Base-by-base conservation (phyloP, 2,888 invertebrate species). In the Acronicta leporina region DNA sequence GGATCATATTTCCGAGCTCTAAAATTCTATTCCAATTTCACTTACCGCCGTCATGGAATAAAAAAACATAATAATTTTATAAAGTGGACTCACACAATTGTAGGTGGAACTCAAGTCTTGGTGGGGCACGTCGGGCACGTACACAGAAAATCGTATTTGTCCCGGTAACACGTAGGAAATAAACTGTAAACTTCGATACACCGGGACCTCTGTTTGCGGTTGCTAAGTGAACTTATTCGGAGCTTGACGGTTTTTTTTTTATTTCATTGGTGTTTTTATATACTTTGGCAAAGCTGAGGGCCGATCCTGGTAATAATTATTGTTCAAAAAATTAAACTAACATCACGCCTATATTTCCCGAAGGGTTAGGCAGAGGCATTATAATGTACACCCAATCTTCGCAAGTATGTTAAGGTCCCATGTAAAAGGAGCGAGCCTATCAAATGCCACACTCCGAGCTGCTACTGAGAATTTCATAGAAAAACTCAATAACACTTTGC, bases 181-280 rank as follows among this genome's bases (percentile, higher is more conserved):
- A 89, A 87, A 90, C 87, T 86, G 88, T 85, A 88, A 88, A 88
- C 84, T 91, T 80, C 83, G 85, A 89, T 89, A 88, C 83, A 81
- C 78, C 60, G 75, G 63, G 68, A 66, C 46, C 62, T 68, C 59
- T 74, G 73, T 78, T 73, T 75, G 59, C 45, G 62, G 65, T 66
- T 43, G 43, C 62, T 59, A 59, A 66, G 57, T 59, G 63, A 58
- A 65, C 65, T 64, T 75, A 69, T 68, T 65, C 52, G 51, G 46
- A 46, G 35, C 55, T 62, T 63, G 59, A 57, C 40, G 30, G 51
- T 51, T 50, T 62, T 20, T 52, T 55, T 62, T 46, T 27, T 51
- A 50, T 35, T 13, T 35, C 1, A 35, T 35, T 35, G 33, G 33
- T 33, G 11, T 35, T 13, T 35, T 35, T 35, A 0, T 35, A 4